Evolutionary conservation across 2,888 invertebrate species (phyloP), one percentile per base, ranked within the genome.

Genomic region (Agelastica alni): DNA sequence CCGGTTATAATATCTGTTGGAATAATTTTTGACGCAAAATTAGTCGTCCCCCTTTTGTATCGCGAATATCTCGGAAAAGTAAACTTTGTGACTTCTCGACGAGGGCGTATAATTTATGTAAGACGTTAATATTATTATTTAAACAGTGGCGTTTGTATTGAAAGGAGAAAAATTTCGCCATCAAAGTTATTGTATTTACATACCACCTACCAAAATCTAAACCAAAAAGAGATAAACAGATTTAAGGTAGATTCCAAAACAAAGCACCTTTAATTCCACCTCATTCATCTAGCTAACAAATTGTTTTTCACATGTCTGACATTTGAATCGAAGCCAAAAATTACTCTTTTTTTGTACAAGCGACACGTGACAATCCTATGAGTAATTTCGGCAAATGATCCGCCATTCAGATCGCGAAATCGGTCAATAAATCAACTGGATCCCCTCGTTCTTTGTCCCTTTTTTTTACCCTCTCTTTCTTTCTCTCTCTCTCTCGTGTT

Each of bases 341-440:
- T 18, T 18, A 22, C 18, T 39, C 18, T 20, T 39, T 18, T 18
- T 7, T 20, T 7, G 37, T 22, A 10, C 34, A 45, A 32, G 45
- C 45, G 45, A 45, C 45, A 22, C 34, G 34, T 16, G 34, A 34
- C 45, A 45, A 34, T 34, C 45, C 34, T 45, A 34, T 34, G 26
- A 45, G 32, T 34, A 45, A 45, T 45, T 44, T 13, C 31, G 18
- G 44, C 44, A 32, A 32, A 31, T 44, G 44, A 44, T 44, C 44
- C 44, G 30, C 43, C 43, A 30, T 43, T 43, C 17, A 30, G 10
- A n/a, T 30, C 10, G 28, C 44, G 31, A 44, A 44, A 44, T 17
- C 31, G 31, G 32, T 18, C n/a, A 12, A 44, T 44, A 44, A 44
- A 44, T 44, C 44, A 20, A 20, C 4, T 2, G n/a, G 7, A 4